Evolutionary conservation across 1,140 invertebrate genomes (phyloP).

Genomic region (Asbolus verrucosus): DNA sequence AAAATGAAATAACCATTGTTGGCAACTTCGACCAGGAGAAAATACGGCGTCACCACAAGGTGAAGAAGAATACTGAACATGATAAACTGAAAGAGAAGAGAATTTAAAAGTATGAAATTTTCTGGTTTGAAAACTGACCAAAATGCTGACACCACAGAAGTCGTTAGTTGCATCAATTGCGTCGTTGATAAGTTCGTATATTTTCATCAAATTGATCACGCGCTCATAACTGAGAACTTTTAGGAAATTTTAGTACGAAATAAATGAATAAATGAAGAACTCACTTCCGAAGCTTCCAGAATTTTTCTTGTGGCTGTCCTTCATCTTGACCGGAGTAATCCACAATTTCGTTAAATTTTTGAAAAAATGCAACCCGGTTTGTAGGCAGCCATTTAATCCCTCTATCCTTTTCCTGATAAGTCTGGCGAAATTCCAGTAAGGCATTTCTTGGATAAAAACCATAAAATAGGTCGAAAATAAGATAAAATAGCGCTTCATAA

Average conservation of each 20-base stretch:
- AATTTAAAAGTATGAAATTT: neutral
- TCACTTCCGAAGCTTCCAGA: conserved; percentile 12
- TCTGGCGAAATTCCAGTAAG: conserved; percentile 48
- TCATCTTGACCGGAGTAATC: conserved; percentile 9
- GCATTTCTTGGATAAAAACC: conserved; percentile 48
- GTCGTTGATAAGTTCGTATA: conserved; percentile 40
- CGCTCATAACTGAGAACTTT: conserved; percentile 24
- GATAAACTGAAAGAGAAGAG: conserved; percentile 63
- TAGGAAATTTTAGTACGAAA: too few species aligned
- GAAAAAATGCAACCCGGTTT: neutral
- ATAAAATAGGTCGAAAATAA: conserved; percentile 49
- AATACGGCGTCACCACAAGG: conserved; percentile 78
- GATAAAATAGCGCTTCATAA: conserved; percentile 31
- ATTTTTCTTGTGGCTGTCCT: conserved; percentile 10
- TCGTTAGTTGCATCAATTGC: neutral
- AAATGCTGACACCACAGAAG: conserved; percentile 24
- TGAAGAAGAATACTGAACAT: conserved; percentile 77
- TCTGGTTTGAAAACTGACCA: neutral
- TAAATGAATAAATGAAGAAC: conserved; percentile 13
- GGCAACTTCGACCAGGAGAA: conserved; percentile 74
- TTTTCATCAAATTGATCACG: conserved; percentile 22
- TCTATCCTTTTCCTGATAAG: conserved; percentile 46
- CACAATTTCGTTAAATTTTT: conserved; percentile 9
- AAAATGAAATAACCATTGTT: conserved; percentile 63
- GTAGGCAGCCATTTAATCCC: conserved; percentile 30